Conservation (phyloP, 1,140 invertebrate species). For the Kradibia gibbosae region DNA sequence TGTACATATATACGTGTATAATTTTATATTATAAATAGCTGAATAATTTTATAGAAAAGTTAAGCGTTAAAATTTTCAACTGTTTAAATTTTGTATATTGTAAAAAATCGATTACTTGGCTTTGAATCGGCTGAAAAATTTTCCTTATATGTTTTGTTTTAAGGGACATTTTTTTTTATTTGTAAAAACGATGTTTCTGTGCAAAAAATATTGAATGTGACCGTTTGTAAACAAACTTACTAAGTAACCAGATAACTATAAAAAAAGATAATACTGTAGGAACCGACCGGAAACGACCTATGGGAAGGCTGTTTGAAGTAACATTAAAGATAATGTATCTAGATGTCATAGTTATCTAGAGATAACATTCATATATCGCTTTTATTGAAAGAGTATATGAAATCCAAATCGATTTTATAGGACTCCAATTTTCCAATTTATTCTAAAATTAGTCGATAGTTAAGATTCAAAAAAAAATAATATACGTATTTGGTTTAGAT, state of each 20-base stretch:
- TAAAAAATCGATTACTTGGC: slow-evolving; percentile 56
- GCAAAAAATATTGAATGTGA: slow-evolving; percentile 44
- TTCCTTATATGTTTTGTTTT: slow-evolving; percentile 61
- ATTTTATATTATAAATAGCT: not conserved
- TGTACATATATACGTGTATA: not conserved
- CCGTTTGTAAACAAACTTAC: slow-evolving; percentile 53
- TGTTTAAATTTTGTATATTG: not conserved
- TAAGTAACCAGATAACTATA: slow-evolving; percentile 41
- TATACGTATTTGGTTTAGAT: too few relatives aligned
- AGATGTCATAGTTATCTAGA: not conserved
- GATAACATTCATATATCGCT: slow-evolving; percentile 23
- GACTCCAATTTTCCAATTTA: too few relatives aligned
- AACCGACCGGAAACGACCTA: not conserved
- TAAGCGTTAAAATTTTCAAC: not conserved
- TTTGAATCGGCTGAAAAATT: slow-evolving; percentile 57
- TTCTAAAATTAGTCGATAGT: too few relatives aligned
- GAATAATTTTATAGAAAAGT: not conserved
- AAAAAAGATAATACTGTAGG: not conserved
- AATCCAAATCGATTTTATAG: not conserved
- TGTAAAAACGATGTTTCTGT: not conserved
- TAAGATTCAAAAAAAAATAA: too few relatives aligned
- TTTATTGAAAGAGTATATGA: not conserved
- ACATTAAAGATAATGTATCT: slow-evolving; percentile 19
- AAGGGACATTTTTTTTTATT: slow-evolving; percentile 56
- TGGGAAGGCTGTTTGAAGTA: not conserved